Evolutionary conservation across 2,113 vertebrate genomes (phyloP), one percentile per base, ranked within the genome.

Genomic region (Mixornis gularis): DNA sequence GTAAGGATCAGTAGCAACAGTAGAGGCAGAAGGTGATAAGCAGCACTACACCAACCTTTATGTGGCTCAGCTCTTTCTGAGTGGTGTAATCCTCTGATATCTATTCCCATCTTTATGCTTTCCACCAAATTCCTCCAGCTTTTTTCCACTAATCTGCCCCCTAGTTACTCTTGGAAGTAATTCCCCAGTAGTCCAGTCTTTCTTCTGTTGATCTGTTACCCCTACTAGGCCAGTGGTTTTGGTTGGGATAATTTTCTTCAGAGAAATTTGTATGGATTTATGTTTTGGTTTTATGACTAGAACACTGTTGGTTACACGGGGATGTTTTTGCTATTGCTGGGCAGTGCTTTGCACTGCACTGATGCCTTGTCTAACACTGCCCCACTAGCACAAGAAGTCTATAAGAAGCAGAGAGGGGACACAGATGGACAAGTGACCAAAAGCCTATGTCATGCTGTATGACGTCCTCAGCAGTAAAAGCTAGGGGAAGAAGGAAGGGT

Each of bases 31-130:
- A 81, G 14, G 21, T 32, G 55, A 46, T 64, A 46, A 72, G 22
- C 17, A 38, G 34, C 17, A 9, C 41, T 73, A 6, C 2, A 0
- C 24, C 2, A 5, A 1, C 10, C 14, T 56, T 78, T 15, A 13
- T 55, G 18, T 49, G 25, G 41, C 27, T 69, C n/a, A 40, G 17
- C 55, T 32, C 29, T 62, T 53, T 49, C 17, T 32, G 17, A 44
- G 1, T n/a, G 29, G 40, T 12, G 2, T 20, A 19, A 0, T 83
- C 12, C 17, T 19, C 12, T 34, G 43, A 22, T 15, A 68, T 34
- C 5, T 36, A 4, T 69, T 87, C 36, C 32, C 13, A n/a, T 43
- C 20, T 62, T n/a, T 17, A 1, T 41, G 26, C 20, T 79, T 74
- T 88, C 26, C 40, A 59, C 29, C 12, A 38, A 7, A 22, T 63